Conservation (phyloP, 1,140 invertebrate genomes). For the Drosophila sechellia region DNA sequence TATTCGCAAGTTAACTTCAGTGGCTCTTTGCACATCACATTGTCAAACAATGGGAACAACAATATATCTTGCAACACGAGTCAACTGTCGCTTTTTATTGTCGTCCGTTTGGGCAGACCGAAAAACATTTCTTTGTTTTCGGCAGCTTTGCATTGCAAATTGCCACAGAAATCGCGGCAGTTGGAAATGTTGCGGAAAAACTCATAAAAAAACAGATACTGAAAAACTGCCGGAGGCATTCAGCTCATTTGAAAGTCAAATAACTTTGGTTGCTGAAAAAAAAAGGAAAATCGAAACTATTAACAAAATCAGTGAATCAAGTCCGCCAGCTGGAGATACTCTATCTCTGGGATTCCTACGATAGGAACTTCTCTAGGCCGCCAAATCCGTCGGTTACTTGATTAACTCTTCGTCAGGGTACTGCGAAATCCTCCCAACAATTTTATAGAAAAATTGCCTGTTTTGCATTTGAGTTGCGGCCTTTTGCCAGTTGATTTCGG, state of each 20-base stretch:
- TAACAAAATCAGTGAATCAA: conserved; percentile 53
- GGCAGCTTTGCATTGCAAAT: conserved; percentile 83
- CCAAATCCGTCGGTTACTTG: not conserved
- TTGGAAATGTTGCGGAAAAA: conserved; percentile 79
- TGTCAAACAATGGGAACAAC: conserved; percentile 55
- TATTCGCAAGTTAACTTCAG: conserved; percentile 3
- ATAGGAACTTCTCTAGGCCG: not conserved
- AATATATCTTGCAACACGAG: conserved; percentile 83
- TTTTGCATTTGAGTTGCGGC: conserved; percentile 71
- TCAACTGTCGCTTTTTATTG: conserved; percentile 83
- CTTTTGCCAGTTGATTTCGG: conserved; percentile 66
- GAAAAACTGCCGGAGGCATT: conserved; percentile 46
- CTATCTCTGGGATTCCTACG: conserved; percentile 15
- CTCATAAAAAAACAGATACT: conserved; percentile 71
- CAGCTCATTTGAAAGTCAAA: conserved; percentile 81
- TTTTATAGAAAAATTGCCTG: conserved; percentile 61
- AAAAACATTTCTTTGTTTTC: conserved; percentile 79
- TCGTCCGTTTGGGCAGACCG: conserved; percentile 61
- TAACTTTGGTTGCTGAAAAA: conserved; percentile 51
- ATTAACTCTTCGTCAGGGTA: conserved; percentile 21
- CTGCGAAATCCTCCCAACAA: conserved; percentile 27
- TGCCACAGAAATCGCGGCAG: conserved; percentile 78
- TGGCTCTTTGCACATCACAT: conserved; percentile 32
- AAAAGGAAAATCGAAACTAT: conserved; percentile 59
- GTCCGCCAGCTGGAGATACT: conserved; percentile 33